Conservation (phyloP, 2,113 vertebrate genomes). For the Chelonoidis abingdonii region DNA sequence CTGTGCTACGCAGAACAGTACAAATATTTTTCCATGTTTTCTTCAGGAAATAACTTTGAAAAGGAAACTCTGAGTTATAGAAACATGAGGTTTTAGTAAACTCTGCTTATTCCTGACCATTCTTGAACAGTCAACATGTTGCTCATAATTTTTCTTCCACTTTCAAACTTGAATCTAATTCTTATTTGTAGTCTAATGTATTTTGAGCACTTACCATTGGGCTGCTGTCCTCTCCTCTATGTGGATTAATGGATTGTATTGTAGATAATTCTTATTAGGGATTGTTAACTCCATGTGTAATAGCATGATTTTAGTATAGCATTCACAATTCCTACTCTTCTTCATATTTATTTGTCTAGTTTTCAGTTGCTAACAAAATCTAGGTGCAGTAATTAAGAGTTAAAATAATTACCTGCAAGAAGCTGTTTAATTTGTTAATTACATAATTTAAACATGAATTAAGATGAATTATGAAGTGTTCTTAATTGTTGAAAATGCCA, state of each 20-base stretch:
- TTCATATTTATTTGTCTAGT: background rate
- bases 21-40: background rate
- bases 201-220: background rate
- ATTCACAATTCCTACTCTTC: background rate
- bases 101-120: background rate
- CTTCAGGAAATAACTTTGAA: background rate
- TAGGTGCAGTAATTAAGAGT: background rate
- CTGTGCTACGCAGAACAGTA: background rate
- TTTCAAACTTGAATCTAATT: background rate
- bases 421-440: background rate
- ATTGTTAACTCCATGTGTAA: background rate
- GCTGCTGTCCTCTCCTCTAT: background rate
- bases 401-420: background rate
- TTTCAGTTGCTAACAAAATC: background rate
- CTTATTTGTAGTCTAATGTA: background rate
- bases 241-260: background rate
- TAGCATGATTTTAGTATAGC: background rate
- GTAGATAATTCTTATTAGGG: background rate
- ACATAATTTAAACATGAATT: background rate
- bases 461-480: background rate
- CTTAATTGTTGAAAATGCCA: background rate
- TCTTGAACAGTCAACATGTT: background rate
- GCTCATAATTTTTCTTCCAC: background rate
- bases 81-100: background rate
- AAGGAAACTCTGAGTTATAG: background rate